Base-by-base conservation (phyloP, 2,113 vertebrate genomes). In the Sebastes fasciatus region DNA sequence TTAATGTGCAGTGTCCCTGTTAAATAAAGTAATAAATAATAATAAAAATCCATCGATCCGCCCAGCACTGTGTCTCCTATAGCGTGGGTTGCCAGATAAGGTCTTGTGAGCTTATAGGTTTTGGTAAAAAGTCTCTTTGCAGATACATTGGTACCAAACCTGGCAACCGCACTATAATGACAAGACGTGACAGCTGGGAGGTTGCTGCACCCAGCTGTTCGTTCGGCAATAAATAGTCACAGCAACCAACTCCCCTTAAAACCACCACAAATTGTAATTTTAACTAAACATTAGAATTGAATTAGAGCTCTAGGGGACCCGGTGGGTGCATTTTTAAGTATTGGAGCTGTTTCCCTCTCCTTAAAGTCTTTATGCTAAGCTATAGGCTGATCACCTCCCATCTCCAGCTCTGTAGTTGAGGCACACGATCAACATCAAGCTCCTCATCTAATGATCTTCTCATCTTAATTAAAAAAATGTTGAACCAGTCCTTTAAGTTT, bases 301-400 rank as follows among this genome's bases (percentile, higher is more conserved):
- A 21, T 57, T 11, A 8, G 55, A 57, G 55, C 55, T 57, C 21
- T 57, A 57, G 3, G 14, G 11, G n/a, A 11, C n/a, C n/a, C 23
- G 21, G 55, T 21, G 21, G 34, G 21, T 21, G 19, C 55, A 10
- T 13, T 9, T 57, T 57, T 23, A 57, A 19, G 2, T 8, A 19
- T 54, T 54, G 19, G 17, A 8, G 9, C 51, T 58, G 11, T 58
- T 43, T 72, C 6, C 40, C 2, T 6, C 40, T 61, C 7, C 13
- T 34, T 61, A 13, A 40, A 34, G 26, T 34, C 60, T 61, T 61
- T n/a, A 57, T 71, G 70, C 57, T 49, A 62, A 62, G 11, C 54
- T n/a, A 34, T 34, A 62, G 23, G 11, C 17, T 63, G 19, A 49
- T 46, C 14, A 13, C 8, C 52, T 57, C 26, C 49, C 49, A 55